A percentile compares a stretch with the other conserved stretches of the same genome.
Evolutionary conservation across 2,888 invertebrate species (phyloP).

Genomic region (Diaprepes abbreviatus): DNA sequence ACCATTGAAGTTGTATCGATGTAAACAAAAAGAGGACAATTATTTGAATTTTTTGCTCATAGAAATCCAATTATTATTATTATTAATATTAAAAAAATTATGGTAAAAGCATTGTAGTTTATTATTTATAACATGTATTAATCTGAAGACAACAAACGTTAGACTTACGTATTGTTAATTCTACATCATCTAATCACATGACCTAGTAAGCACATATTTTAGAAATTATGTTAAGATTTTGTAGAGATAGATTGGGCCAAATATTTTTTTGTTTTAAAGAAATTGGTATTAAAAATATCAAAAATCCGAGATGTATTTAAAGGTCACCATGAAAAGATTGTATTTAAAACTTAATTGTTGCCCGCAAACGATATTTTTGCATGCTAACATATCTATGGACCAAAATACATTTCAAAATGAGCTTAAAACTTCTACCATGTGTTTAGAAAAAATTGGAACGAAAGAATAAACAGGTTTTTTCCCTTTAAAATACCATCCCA

Average conservation of each 20-base stretch:
- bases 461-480: no score
- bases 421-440: no score
- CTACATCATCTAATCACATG: no score
- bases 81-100: no score
- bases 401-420: not conserved
- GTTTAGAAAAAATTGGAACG: no score
- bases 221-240: not conserved
- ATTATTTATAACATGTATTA: not conserved
- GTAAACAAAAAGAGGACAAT: no score
- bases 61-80: no score
- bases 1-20: no score
- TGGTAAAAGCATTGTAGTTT: conserved; percentile 1
- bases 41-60: no score
- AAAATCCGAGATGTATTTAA: not conserved
- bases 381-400: not conserved
- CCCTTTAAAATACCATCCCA: no score
- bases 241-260: not conserved
- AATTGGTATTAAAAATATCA: not conserved
- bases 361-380: not conserved
- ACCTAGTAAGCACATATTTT: no score
- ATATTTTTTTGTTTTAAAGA: not conserved
- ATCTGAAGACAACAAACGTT: not conserved
- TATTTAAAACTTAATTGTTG: not conserved
- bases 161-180: no score
- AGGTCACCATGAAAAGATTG: not conserved